Base-by-base conservation (phyloP, 2,113 vertebrate genomes). In the Otocyon megalotis region DNA sequence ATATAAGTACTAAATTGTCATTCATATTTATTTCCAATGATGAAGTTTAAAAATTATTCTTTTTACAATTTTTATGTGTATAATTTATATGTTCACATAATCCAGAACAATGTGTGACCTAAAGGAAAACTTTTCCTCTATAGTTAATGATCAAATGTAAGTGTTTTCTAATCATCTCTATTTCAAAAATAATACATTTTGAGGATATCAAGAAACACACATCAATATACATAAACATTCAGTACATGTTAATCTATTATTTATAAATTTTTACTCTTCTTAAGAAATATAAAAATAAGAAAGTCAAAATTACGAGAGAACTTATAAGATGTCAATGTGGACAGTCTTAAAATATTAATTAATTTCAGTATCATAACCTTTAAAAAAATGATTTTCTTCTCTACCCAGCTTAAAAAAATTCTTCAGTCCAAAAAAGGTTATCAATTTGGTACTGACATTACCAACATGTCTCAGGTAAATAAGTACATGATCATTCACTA, bases 41-140 rank as follows among this genome's bases (percentile, higher is more conserved):
- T 72, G 8, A 92, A 96, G 17, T 71, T 88, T 63, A 20, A 94
- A 96, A 97, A 53, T 10, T 74, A 85, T 30, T 90, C 30, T 93
- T 67, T 90, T 93, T 90, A 91, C 9, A 94, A 80, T 76, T 28
- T 53, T 84, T 69, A 20, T 50, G 56, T 87, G 16, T 60, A 88
- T 12, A 53, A 0, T 69, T 94, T 53, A 24, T 62, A 85, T 72
- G 14, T 30, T 94, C 26, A 62, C 37, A 67, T 72, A 76, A 93
- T 67, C 9, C 12, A 96, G 32, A 96, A 94, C 28, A 87, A 96
- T 63, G 30, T 71, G 22, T 88, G 16, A 67, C 7, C 12, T 82
- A 30, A 93, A 84, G 19, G 22, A 74, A 96, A 93, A 85, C 0
- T 77, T 74, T 90, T 84, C 72, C 43, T 88, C 16, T 90, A 17